phyloP scores from a whole-genome alignment of 2,113 vertebrate genomes.

The Ifrita kowaldi region DNA sequence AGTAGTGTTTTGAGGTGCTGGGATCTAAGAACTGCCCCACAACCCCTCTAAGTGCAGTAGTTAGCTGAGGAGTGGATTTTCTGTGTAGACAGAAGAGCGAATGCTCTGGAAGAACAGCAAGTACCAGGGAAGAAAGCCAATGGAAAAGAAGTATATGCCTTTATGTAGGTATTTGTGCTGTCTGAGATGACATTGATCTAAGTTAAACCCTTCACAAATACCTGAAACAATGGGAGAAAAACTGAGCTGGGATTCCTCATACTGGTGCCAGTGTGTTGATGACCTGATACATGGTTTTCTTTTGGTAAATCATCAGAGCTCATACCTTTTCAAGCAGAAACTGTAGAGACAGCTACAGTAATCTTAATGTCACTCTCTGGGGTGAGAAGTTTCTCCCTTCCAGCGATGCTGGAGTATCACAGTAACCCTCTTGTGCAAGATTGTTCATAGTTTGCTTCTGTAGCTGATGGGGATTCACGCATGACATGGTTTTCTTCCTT shows the following conservation, averaged over 20 bases:
- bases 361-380: neutral
- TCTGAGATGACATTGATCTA: neutral
- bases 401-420: neutral
- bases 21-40: neutral
- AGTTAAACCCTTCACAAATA: neutral
- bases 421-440: neutral
- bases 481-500: neutral
- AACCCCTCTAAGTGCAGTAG: no score
- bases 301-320: neutral
- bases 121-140: neutral
- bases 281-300: neutral
- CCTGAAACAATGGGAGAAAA: neutral
- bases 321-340: neutral
- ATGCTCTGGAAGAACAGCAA: neutral
- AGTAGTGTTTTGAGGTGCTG: neutral
- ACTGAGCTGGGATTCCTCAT: neutral
- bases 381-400: neutral
- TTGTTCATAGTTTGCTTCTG: neutral
- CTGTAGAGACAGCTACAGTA: neutral
- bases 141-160: neutral
- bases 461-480: neutral
- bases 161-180: neutral
- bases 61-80: neutral
- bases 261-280: neutral
- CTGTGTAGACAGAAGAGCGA: neutral